Base-by-base conservation (phyloP, 2,888 invertebrate genomes). In the Tinea pellionella region DNA sequence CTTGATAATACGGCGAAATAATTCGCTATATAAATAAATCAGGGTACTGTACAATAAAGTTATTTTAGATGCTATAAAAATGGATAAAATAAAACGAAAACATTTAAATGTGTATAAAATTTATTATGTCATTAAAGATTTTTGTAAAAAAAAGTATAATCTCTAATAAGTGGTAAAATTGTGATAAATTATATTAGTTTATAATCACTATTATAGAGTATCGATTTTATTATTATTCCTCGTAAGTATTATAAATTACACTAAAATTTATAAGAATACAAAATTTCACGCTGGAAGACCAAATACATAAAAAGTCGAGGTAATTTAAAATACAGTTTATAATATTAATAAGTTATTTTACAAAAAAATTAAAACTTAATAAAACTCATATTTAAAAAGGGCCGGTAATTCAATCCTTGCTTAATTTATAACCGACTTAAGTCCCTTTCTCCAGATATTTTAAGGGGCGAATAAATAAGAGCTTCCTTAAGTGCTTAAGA, bases 121-220 rank as follows among this genome's bases (percentile, higher is more conserved):
- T 67, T 68, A 69, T 78, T 79, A 78, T 75, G 82, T 77, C 74
- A 78, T 77, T 43, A 74, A 72, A 69, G 63, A 74, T 80, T 73
- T 79, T 78, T 75, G 78, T 80, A 77, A 81, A 53, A 75, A 78
- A 74, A 73, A 75, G 73, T 69, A 69, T 77, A 77, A 76, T 78
- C 72, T 75, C 78, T 81, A 81, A 53, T n/a, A 73, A 68, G 79
- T 79, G 81, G 84, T 83, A 80, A 75, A 69, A 78, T 80, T 84
- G 84, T 84, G 86, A 85, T 85, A n/a, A n/a, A n/a, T n/a, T n/a
- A n/a, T n/a, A 82, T 19, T 16, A 15, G 16, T 16, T 16, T 16
- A 13, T 16, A 47, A 47, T 47, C 47, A 47, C 15, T 9, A n/a
- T n/a, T n/a, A 47, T 47, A 47, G 13, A 47, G 47, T 47, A 47